Percentiles rank a stretch among this genome's conserved stretches.
phyloP scores from a whole-genome alignment of 2,113 vertebrate genomes.

The Lepus americanus region DNA sequence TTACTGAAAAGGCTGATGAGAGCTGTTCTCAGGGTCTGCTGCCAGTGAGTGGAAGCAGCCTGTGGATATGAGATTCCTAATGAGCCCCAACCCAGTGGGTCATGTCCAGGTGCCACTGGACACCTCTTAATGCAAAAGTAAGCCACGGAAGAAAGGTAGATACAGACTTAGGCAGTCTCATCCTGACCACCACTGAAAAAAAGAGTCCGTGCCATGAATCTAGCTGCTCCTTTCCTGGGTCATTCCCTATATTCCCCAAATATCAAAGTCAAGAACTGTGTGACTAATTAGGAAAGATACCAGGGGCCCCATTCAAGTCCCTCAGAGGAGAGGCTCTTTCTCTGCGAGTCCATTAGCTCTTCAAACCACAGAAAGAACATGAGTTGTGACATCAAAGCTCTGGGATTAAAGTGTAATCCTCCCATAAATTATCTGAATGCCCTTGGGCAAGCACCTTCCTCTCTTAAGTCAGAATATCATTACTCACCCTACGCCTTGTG shows the following conservation, averaged over 20 bases:
- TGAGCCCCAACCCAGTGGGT: neutral
- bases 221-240: neutral
- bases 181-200: neutral
- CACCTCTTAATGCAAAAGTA: neutral
- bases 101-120: neutral
- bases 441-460: neutral
- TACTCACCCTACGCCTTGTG: neutral
- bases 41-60: neutral
- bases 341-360: neutral
- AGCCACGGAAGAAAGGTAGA: neutral
- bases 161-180: neutral
- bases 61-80: neutral
- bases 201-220: neutral
- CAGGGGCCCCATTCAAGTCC: neutral
- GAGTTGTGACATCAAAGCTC: conserved; percentile 30
- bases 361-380: conserved; percentile 51
- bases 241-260: conserved; percentile 16
- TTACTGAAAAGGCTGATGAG: conserved; percentile 1
- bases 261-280: conserved; percentile 29
- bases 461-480: conserved; percentile 1
- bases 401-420: neutral
- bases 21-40: neutral
- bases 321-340: neutral
- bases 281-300: conserved; percentile 2
- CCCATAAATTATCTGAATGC: neutral